phyloP scores from a whole-genome alignment of 2,113 vertebrate species.

The Gopherus evgoodei region DNA sequence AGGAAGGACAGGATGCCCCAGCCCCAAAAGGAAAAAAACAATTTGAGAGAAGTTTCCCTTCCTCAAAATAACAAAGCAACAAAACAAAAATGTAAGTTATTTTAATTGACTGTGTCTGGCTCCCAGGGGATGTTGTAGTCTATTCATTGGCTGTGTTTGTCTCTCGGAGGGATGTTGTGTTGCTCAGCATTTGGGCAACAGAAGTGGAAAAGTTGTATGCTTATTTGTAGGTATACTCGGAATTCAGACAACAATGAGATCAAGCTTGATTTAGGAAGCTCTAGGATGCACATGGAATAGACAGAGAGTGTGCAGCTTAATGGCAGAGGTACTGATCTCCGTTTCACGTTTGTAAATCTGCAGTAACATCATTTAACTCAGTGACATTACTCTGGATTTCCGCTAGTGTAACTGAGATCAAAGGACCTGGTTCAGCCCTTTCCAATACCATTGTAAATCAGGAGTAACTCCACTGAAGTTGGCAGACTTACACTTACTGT shows the following conservation, averaged over 20 bases:
- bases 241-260: not conserved
- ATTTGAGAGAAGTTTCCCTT: not conserved
- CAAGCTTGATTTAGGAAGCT: not conserved
- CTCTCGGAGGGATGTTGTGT: not conserved
- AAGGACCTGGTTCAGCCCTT: not conserved
- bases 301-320: not conserved
- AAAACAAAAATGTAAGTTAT: constrained; percentile 5
- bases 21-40: not conserved
- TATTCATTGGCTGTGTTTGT: not conserved
- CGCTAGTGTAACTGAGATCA: not conserved
- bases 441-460: not conserved
- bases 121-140: not conserved
- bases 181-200: constrained; percentile 20
- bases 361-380: not conserved
- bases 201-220: constrained; percentile 1
- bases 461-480: not conserved
- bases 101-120: not conserved
- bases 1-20: not conserved
- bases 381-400: not conserved
- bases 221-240: not conserved
- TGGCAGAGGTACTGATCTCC: not conserved
- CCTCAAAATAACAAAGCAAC: constrained; percentile 22
- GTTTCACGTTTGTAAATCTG: not conserved
- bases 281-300: not conserved
- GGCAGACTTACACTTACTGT: not conserved